Base-by-base conservation (phyloP, 2,888 invertebrate species). In the Aquatica leii region DNA sequence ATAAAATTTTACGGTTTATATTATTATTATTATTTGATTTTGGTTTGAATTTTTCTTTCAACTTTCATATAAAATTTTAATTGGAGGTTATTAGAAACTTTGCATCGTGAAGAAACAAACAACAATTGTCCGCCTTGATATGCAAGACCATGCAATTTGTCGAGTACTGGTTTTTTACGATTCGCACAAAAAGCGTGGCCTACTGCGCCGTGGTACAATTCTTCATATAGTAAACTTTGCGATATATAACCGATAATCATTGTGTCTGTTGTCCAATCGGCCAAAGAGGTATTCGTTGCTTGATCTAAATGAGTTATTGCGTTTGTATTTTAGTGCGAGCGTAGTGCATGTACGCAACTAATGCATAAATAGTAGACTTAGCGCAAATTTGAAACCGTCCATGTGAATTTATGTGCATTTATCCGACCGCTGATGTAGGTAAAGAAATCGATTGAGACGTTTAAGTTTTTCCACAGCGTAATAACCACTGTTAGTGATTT, bases 161-260 rank as follows among this genome's bases (percentile, higher is more conserved):
- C 37, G 37, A 20, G 3, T 6, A 52, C 12, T n/a, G 50, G 34
- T 8, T 50, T 53, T 37, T 52, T 52, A 17, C 20, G 37, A 53
- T 18, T 50, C 24, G 59, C 31, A 18, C 12, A 41, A 40, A 56
- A 37, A 37, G 11, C 46, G 18, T 46, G 46, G 46, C 17, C 46
- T 50, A 34, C 31, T 34, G 50, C 50, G 60, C 72, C 73, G 69
- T 70, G 72, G 70, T 71, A 73, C 73, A 71, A 76, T 77, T 74
- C 74, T 73, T 73, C 75, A 71, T 73, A 70, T 69, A 69, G 71
- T 70, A 73, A 75, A 73, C 65, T 74, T n/a, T 74, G 72, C 72
- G 69, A 75, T 75, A 76, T 74, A 74, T 74, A 80, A 76, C 79
- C 78, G 74, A 78, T 78, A 80, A 80, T 80, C 79, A 80, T 78